Conservation (phyloP, 1,140 invertebrate genomes). For the Metaphire vulgaris region DNA sequence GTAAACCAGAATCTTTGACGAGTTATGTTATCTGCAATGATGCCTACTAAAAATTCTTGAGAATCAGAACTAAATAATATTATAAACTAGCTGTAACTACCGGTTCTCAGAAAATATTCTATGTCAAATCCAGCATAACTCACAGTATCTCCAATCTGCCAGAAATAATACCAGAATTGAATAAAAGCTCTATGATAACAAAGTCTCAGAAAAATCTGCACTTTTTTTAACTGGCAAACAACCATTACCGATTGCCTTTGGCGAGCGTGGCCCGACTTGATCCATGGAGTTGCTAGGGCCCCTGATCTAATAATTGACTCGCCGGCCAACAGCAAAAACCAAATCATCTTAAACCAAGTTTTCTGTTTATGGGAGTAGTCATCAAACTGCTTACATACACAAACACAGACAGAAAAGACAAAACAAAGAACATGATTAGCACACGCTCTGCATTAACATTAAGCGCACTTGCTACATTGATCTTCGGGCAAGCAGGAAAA, state of each 20-base stretch:
- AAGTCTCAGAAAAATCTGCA: background rate
- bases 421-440: background rate
- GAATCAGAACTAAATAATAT: too few species aligned
- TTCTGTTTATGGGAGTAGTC: background rate
- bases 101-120: too few species aligned
- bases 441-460: background rate
- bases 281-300: background rate
- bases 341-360: background rate
- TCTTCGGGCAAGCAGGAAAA: too few species aligned
- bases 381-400: constrained; percentile 1
- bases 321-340: background rate
- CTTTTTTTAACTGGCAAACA: background rate
- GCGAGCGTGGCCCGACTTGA: background rate
- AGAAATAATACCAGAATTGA: too few species aligned
- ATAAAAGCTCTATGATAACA: too few species aligned
- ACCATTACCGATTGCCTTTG: constrained; percentile 1
- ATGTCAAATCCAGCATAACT: too few species aligned
- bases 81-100: too few species aligned
- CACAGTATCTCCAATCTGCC: too few species aligned
- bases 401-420: constrained; percentile 2
- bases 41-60: too few species aligned
- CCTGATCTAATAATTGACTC: background rate
- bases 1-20: too few species aligned
- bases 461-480: too few species aligned
- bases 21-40: too few species aligned